Base-by-base conservation (phyloP, 2,888 invertebrate species). In the Ophioninae sp. region DNA sequence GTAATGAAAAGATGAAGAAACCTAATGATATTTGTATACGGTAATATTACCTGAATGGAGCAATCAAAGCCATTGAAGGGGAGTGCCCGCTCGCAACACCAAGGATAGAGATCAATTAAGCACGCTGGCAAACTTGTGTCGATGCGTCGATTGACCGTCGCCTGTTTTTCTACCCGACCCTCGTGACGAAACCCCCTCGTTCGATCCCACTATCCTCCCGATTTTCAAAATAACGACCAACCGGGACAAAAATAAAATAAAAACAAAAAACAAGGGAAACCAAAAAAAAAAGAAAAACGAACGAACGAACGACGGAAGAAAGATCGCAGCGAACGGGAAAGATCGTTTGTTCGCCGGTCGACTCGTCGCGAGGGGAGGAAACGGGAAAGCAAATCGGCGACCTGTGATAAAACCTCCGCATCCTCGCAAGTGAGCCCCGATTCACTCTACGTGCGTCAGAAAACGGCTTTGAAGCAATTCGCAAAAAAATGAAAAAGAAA, bases 11-110 rank as follows among this genome's bases (percentile, higher is more conserved):
- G 68, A 81, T 23, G 41, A 83, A 69, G 65, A 64, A 80, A 76
- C 70, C 89, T 90, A 91, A 91, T 90, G 91, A 92, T 92, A 92
- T 93, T 92, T 92, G 91, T 92, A 92, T 92, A 92, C 91, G 91
- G 90, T 90, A 85, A 89, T 89, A 82, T 84, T 85, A 85, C 77
- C 79, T 73, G 83, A 82, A 86, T 86, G 81, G 81, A 79, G 82
- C 82, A 86, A 86, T 85, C 81, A 85, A 82, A 85, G 86, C 86
- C 86, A 86, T 78, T 87, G 88, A 87, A 91, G 87, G 87, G 89
- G 89, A 90, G 89, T 87, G 88, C 88, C 88, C 88, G 88, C 90
- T 88, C 79, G 90, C 90, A 90, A 89, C 90, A 87, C 88, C 86
- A 83, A 74, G 86, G 85, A 86, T 44, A 59, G 85, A 74, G 78